Conservation (phyloP, 2,113 vertebrate genomes). For the Ophthalmotilapia sp. region DNA sequence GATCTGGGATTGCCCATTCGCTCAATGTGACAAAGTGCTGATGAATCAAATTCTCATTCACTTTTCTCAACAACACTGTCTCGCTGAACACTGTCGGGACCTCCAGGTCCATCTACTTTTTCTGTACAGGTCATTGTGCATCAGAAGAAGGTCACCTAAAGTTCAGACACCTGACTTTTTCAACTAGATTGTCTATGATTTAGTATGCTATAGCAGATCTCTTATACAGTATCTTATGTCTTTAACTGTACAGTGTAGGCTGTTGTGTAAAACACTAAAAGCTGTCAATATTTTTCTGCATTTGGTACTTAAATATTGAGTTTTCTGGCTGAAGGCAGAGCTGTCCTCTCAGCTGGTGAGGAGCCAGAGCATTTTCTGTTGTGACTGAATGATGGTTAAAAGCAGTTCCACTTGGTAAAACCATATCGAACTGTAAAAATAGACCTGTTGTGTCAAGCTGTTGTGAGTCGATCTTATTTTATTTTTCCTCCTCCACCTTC, state of each 20-base stretch:
- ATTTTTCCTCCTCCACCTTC: not conserved
- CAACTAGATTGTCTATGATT: constrained; percentile 29
- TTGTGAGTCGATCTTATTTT: constrained; percentile 26
- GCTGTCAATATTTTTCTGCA: constrained; percentile 61
- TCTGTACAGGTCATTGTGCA: constrained; percentile 17
- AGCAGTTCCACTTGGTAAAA: constrained; percentile 42
- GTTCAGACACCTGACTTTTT: constrained; percentile 13
- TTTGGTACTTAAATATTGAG: constrained; percentile 39
- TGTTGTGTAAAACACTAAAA: constrained; percentile 75
- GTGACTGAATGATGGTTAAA: constrained; percentile 34
- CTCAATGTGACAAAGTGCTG: constrained; percentile 49
- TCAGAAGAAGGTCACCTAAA: constrained; percentile 17
- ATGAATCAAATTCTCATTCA: constrained; percentile 43
- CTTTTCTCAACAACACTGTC: constrained; percentile 36
- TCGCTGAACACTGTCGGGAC: constrained; percentile 42
- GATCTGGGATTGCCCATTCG: constrained; percentile 73
- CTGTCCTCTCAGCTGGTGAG: not conserved
- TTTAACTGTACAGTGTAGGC: constrained; percentile 67
- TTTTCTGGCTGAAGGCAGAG: constrained; percentile 21
- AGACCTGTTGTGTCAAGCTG: constrained; percentile 30
- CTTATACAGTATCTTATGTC: constrained; percentile 55
- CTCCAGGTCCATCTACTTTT: not conserved
- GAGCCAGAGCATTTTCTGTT: not conserved
- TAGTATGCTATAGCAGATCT: constrained; percentile 49
- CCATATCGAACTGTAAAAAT: constrained; percentile 30